Evolutionary conservation across 1,140 invertebrate genomes (phyloP), one percentile per base, ranked within the genome.

Genomic region (Metaphire vulgaris): DNA sequence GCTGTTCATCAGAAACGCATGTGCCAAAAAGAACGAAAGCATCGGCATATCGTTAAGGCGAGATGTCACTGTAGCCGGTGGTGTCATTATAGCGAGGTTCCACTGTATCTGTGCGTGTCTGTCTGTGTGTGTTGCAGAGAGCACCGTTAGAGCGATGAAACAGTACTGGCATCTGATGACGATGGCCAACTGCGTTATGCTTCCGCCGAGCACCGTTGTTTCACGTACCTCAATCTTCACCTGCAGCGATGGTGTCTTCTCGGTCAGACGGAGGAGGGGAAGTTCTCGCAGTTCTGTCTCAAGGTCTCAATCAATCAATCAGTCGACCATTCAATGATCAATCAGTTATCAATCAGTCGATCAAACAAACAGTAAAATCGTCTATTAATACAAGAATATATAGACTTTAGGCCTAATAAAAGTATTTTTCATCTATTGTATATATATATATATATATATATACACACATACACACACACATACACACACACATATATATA

Each of bases 141-240:
- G 94, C 0, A 94, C 93, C 83, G 95, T 93, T 56, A 86, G 92
- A 69, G 92, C 94, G 0, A 95, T 94, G 83, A 85, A 93, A 1
- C 89, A 94, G 29, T 93, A 97, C 85, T 98, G 96, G 95, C 93
- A 96, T 71, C 87, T 97, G 29, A 88, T 98, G 69, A 93, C 92
- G 1, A 88, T 97, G 16, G 91, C 93, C 1, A 94, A 93, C 82
- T 95, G 93, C 65, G 92, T 96, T 0, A 91, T 95, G 72, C 85
- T 95, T 30, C 95, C 95, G 56, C 90, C 92, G 1, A 91, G 93
- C 81, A 92, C 92, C 82, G 88, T 91, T 0, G 89, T 97, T 88
- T 94, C 41, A 92, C 94, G 76, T 94, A 97, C 86, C 88, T 98
- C n/a, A 91, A 95, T 30, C 90, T 93, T 14, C 96, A 97, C 87